A percentile compares a stretch with the other conserved stretches of the same genome.
Evolutionary conservation across 1,140 invertebrate species (phyloP).

Genomic region (Zaprionus gabonicus): DNA sequence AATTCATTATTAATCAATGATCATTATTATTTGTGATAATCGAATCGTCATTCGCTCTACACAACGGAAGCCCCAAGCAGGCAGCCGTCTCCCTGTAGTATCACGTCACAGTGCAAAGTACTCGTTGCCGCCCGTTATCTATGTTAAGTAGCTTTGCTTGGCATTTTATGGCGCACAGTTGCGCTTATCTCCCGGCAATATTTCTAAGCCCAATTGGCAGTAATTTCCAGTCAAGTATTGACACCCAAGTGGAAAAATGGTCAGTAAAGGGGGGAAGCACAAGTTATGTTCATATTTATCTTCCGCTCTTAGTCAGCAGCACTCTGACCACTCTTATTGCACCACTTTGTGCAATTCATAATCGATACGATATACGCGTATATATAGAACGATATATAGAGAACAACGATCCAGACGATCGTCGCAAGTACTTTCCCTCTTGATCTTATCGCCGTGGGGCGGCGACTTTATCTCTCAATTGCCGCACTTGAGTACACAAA

Average conservation of each 20-base stretch:
- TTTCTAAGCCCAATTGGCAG: conserved; percentile 8
- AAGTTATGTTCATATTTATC: conserved; percentile 4
- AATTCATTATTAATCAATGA: too few species aligned
- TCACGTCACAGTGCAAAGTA: background rate
- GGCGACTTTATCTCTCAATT: conserved; percentile 62
- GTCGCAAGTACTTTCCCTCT: conserved; percentile 31
- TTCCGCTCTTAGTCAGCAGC: conserved; percentile 54
- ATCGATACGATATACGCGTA: background rate
- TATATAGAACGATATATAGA: conserved; percentile 1
- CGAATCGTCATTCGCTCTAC: background rate
- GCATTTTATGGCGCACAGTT: conserved; percentile 12
- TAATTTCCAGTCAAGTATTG: background rate
- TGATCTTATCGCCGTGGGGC: conserved; percentile 8
- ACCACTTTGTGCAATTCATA: conserved; percentile 27
- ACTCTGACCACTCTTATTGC: conserved; percentile 35
- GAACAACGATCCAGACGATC: conserved; percentile 3
- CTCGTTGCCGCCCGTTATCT: conserved; percentile 7
- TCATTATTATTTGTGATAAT: too few species aligned
- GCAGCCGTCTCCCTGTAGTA: background rate
- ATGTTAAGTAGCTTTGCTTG: conserved; percentile 31
- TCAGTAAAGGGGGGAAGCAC: conserved; percentile 29
- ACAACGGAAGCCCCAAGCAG: background rate
- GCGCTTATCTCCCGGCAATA: conserved; percentile 21
- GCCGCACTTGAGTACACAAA: conserved; percentile 60
- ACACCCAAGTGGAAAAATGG: background rate